These are phyloP conservation scores for Podarcis muralis DNA, from an alignment of 2,113 vertebrate species.

Conservation along the genomic window DNA sequence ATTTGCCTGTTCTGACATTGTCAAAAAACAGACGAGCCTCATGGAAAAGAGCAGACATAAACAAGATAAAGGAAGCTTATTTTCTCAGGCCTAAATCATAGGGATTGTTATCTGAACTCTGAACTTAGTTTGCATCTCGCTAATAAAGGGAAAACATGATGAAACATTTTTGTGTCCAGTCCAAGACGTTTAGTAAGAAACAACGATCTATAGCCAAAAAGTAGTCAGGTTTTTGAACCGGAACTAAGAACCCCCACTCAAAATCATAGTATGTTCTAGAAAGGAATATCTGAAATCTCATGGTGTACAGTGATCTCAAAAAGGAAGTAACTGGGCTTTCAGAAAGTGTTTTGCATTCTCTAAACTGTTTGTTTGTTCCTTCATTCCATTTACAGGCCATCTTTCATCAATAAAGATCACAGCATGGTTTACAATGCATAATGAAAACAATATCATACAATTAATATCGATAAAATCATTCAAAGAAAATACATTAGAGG, in stretches of 20 bases:
- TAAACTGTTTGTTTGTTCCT: not conserved
- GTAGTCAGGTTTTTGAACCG: conserved; percentile 15
- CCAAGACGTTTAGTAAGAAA: conserved; percentile 44
- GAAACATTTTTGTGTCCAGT: conserved; percentile 61
- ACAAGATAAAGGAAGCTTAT: conserved; percentile 66
- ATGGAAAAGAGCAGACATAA: conserved; percentile 68
- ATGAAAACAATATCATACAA: too few species aligned
- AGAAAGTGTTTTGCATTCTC: not conserved
- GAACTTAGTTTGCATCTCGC: conserved; percentile 47
- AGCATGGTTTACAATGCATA: too few species aligned
- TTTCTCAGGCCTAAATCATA: conserved; percentile 44
- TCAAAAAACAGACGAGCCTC: conserved; percentile 60
- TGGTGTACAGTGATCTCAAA: not conserved
- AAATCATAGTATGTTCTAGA: conserved; percentile 38
- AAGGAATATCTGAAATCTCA: conserved; percentile 5
- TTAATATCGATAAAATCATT: too few species aligned
- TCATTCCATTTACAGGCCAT: too few species aligned
- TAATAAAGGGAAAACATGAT: conserved; percentile 46
- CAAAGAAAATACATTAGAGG: too few species aligned
- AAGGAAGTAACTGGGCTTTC: not conserved
- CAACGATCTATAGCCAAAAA: conserved; percentile 33
- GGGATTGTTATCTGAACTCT: conserved; percentile 47
- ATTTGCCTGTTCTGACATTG: conserved; percentile 66
- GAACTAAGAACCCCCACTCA: conserved; percentile 1
- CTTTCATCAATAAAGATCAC: too few species aligned